Evolutionary conservation across 2,888 invertebrate species (phyloP).

Genomic region (Cabera pusaria): DNA sequence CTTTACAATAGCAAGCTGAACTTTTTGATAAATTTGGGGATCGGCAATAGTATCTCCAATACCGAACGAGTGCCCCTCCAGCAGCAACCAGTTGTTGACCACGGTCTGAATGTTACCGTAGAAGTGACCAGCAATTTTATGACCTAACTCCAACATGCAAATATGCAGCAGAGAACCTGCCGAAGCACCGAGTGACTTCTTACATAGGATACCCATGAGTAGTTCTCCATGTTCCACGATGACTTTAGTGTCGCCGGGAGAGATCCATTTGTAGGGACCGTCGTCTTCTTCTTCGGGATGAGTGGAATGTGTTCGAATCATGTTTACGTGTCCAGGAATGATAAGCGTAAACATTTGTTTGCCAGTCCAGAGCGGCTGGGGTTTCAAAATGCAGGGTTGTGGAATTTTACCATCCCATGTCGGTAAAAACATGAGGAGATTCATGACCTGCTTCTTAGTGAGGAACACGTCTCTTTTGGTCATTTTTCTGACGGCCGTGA

Average conservation of each 20-base stretch:
- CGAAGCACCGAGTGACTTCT: conserved; percentile 98
- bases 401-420: conserved; percentile 99
- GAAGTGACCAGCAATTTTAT: conserved; percentile 96
- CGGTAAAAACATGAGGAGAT: conserved; percentile 98
- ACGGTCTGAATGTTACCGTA: conserved; percentile 99
- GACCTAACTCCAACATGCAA: conserved; percentile 98
- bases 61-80: conserved; percentile 98
- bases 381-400: conserved; percentile 97
- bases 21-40: conserved; percentile 98
- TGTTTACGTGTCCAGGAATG: conserved; percentile 98
- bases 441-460: conserved; percentile 99
- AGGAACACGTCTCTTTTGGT: conserved; percentile 99
- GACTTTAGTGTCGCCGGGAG: conserved; percentile 99
- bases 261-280: conserved; percentile 99
- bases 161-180: conserved; percentile 99
- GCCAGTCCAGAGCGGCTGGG: conserved; percentile 98
- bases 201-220: conserved; percentile 99
- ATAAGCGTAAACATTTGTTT: conserved; percentile 99
- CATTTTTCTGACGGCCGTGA: conserved; percentile 99
- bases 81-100: conserved; percentile 98
- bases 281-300: conserved; percentile 99
- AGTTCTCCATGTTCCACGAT: conserved; percentile 99
- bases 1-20: conserved; percentile 98
- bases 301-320: conserved; percentile 98
- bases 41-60: conserved; percentile 99